Evolutionary conservation across 2,888 invertebrate genomes (phyloP).

Genomic region (Rhagium mordax): DNA sequence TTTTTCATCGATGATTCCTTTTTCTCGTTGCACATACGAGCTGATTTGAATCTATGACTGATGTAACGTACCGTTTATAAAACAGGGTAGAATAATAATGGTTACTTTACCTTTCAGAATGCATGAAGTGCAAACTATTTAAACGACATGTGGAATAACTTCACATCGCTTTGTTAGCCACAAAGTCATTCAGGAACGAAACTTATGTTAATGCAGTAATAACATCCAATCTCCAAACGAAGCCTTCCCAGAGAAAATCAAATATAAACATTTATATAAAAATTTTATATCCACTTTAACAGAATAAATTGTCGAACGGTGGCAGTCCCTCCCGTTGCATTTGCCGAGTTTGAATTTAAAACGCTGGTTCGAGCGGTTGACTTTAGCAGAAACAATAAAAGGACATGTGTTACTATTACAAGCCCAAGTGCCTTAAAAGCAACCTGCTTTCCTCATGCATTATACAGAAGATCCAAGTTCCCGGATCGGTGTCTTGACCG

Average conservation of each 20-base stretch:
- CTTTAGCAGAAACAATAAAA: slow-evolving; percentile 35
- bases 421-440: slow-evolving; percentile 14
- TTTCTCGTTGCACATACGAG: too few relatives aligned
- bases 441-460: slow-evolving; percentile 32
- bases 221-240: neutral
- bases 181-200: neutral
- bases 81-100: too few relatives aligned
- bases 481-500: slow-evolving; percentile 33
- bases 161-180: too few relatives aligned
- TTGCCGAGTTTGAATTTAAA: slow-evolving; percentile 29
- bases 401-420: slow-evolving; percentile 34
- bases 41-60: too few relatives aligned
- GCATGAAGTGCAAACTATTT: too few relatives aligned
- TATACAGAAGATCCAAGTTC: slow-evolving; percentile 35
- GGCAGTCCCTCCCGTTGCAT: neutral
- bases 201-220: neutral
- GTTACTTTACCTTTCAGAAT: too few relatives aligned
- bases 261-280: slow-evolving; percentile 14
- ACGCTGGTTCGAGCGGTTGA: slow-evolving; percentile 17
- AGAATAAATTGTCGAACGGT: slow-evolving; percentile 20
- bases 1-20: too few relatives aligned
- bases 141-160: too few relatives aligned
- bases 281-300: slow-evolving; percentile 19
- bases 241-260: neutral
- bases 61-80: too few relatives aligned